Conservation (phyloP, 2,113 vertebrate genomes). For the Lamprotornis superbus region DNA sequence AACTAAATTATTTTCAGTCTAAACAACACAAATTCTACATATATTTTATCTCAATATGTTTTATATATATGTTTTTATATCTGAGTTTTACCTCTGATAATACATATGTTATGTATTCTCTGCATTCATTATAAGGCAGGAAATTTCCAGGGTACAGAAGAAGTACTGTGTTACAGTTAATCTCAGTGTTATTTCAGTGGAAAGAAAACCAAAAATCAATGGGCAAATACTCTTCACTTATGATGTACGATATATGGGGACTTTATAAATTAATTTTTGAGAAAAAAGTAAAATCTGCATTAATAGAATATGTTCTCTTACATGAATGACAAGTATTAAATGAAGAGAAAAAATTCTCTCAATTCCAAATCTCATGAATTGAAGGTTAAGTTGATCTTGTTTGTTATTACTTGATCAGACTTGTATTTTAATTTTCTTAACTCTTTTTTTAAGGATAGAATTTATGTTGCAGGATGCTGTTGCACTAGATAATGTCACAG, state of each 20-base stretch:
- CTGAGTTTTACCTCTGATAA: no score
- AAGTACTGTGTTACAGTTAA: not conserved
- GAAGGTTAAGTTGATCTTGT: not conserved
- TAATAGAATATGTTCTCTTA: not conserved
- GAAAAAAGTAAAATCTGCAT: not conserved
- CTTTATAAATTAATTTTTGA: not conserved
- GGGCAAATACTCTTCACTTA: not conserved
- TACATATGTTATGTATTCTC: no score
- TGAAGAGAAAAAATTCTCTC: not conserved
- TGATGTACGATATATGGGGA: accelerated
- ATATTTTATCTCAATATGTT: not conserved
- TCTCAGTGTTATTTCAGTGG: not conserved
- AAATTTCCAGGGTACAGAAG: not conserved
- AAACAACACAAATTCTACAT: not conserved
- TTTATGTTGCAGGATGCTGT: not conserved
- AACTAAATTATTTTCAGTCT: not conserved
- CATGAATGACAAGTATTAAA: not conserved
- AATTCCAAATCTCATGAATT: not conserved
- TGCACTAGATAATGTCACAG: not conserved
- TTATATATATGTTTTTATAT: no score
- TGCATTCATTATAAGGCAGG: not conserved
- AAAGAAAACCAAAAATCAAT: not conserved
- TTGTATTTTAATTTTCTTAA: not conserved
- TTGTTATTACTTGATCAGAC: not conserved
- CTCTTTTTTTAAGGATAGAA: not conserved